Evolutionary conservation across 2,797 vertebrate genomes (phyloP).

Genomic region (Oryzias sinensis): DNA sequence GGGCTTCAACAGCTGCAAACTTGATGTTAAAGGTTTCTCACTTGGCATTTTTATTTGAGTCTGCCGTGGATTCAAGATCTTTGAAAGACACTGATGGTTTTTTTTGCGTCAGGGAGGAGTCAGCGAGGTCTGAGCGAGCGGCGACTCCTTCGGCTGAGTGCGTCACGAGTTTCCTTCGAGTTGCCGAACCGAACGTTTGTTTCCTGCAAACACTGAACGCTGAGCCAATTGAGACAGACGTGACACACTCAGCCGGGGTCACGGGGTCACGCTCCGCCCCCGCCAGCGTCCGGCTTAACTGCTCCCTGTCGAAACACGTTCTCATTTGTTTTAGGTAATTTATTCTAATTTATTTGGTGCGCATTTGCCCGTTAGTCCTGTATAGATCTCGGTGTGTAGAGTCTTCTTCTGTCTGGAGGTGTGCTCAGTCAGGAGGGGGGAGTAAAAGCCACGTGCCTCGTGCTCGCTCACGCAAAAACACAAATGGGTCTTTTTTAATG

Average conservation of each 20-base stretch:
- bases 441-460: constrained; percentile 73
- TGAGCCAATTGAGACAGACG: constrained; percentile 72
- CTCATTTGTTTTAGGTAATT: constrained; percentile 68
- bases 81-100: constrained; percentile 78
- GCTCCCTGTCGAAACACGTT: constrained; percentile 58
- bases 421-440: constrained; percentile 68
- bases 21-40: constrained; percentile 46
- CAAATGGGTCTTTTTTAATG: constrained; percentile 48
- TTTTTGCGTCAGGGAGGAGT: constrained; percentile 66
- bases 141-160: constrained; percentile 15
- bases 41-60: constrained; percentile 56
- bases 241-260: constrained; percentile 36
- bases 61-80: constrained; percentile 56
- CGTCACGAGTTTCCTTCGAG: constrained; percentile 36
- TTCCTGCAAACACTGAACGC: constrained; percentile 80
- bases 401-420: constrained; percentile 65
- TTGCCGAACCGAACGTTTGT: constrained; percentile 65
- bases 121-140: constrained; percentile 28
- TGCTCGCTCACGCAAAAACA: constrained; percentile 47
- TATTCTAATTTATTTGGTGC: constrained; percentile 81
- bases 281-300: constrained; percentile 34
- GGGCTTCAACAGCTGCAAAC: constrained; percentile 46
- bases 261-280: constrained; percentile 15
- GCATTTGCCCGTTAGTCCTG: constrained; percentile 77
- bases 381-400: constrained; percentile 68